Percentiles rank a stretch among this genome's conserved stretches.
phyloP scores from a whole-genome alignment of 2,888 invertebrate genomes.

The Drosophila longiperda region DNA sequence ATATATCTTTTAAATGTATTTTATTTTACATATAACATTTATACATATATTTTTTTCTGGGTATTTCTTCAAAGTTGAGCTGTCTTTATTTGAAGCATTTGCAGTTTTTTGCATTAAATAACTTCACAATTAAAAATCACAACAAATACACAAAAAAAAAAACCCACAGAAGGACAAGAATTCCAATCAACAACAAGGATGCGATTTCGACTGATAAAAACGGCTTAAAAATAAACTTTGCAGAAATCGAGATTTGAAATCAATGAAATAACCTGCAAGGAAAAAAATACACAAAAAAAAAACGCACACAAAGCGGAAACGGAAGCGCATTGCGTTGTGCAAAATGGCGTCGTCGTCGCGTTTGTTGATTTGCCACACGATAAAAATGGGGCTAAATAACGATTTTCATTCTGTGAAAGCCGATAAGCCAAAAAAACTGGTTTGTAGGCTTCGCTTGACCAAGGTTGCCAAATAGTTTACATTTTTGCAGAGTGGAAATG shows the following conservation, averaged over 20 bases:
- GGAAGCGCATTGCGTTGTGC: slow-evolving; percentile 40
- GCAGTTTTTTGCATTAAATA: background rate
- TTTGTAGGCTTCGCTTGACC: slow-evolving; percentile 34
- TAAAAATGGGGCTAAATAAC: slow-evolving; percentile 45
- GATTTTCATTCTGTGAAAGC: slow-evolving; percentile 56
- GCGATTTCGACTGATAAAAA: slow-evolving; percentile 24
- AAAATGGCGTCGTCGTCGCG: slow-evolving; percentile 31
- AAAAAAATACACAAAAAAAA: background rate
- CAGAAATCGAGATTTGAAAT: background rate
- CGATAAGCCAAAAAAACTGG: slow-evolving; percentile 34
- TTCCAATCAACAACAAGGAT: slow-evolving; percentile 2
- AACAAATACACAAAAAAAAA: background rate
- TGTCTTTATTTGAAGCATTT: too few species aligned
- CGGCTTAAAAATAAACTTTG: slow-evolving; percentile 41
- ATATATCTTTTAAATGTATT: background rate
- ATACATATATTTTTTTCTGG: background rate
- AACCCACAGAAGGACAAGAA: slow-evolving; percentile 2
- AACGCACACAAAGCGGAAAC: slow-evolving; percentile 37
- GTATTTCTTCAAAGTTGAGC: too few species aligned
- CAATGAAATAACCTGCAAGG: slow-evolving; percentile 23
- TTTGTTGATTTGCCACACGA: slow-evolving; percentile 21
- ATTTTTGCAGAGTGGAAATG: slow-evolving; percentile 24
- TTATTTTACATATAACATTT: background rate
- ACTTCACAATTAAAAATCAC: background rate
- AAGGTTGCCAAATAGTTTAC: slow-evolving; percentile 34